phyloP scores from a whole-genome alignment of 1,140 invertebrate genomes.

The Macrocentrus cingulum region DNA sequence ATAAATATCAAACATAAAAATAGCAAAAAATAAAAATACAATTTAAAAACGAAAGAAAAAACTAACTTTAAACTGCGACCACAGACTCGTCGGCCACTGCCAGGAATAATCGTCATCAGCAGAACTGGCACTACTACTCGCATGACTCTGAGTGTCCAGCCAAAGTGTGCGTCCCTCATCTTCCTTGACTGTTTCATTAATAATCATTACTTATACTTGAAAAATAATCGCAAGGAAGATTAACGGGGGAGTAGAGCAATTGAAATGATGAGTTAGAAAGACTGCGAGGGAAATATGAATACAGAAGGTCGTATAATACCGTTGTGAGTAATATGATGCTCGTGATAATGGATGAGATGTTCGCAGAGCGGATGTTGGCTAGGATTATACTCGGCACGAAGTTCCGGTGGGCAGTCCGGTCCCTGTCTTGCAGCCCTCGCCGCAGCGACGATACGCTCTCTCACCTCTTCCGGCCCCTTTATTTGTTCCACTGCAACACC shows the following conservation, averaged over 20 bases:
- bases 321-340: conserved; percentile 54
- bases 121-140: conserved; percentile 63
- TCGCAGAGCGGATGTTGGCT: conserved; percentile 54
- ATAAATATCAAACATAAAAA: neutral
- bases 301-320: conserved; percentile 37
- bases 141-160: conserved; percentile 73
- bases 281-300: neutral
- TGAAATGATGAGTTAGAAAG: no score
- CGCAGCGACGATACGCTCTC: conserved; percentile 70
- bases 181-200: conserved; percentile 54
- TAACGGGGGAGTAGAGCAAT: no score
- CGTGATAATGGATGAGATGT: conserved; percentile 59
- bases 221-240: neutral
- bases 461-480: conserved; percentile 69
- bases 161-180: conserved; percentile 74
- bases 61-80: conserved; percentile 75
- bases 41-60: no score
- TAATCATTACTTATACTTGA: conserved; percentile 11
- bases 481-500: conserved; percentile 73
- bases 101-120: conserved; percentile 65
- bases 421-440: conserved; percentile 63
- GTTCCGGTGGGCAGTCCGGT: conserved; percentile 64
- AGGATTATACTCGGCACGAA: conserved; percentile 57
- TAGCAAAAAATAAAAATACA: neutral
- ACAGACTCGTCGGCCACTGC: conserved; percentile 80